phyloP scores from a whole-genome alignment of 2,113 vertebrate genomes.

The Xenopus tropicalis region UCB_Xtro_10.0 CM004447.2:145262501-145263000 shows the following conservation, averaged over 20 bases:
- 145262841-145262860: not conserved
- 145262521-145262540: not conserved
- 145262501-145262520: too few species aligned
- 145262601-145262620: not conserved
- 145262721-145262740: not conserved
- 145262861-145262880: too few species aligned
- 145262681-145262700: not conserved
- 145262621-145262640: not conserved
- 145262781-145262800: too few species aligned
- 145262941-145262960: too few species aligned
- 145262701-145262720: not conserved
- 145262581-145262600: not conserved
- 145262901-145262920: too few species aligned
- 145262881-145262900: too few species aligned
- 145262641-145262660: not conserved
- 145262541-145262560: not conserved
- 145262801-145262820: too few species aligned
- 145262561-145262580: not conserved
- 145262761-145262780: too few species aligned
- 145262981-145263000: too few species aligned
- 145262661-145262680: not conserved
- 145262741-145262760: too few species aligned
- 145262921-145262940: too few species aligned
- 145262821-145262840: not conserved
- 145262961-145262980: too few species aligned